Percentiles rank a stretch among this genome's conserved stretches.
Evolutionary conservation across 53 echinoderm and acorn worm genomes (phyloP).

Genomic region (Hippasteria phrygiana): DNA sequence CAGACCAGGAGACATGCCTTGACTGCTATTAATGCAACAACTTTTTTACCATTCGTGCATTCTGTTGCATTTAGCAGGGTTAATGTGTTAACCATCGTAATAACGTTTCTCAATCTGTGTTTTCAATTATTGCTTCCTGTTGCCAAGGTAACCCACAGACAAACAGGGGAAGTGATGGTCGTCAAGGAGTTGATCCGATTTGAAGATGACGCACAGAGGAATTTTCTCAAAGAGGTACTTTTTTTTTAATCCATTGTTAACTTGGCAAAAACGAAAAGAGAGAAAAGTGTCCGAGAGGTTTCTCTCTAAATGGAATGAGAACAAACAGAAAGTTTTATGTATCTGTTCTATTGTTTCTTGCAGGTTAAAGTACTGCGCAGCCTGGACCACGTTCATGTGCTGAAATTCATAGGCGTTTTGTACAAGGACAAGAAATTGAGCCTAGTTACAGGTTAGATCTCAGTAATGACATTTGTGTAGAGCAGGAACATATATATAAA

Average conservation of each 20-base stretch:
- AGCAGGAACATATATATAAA: no score
- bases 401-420: constrained; percentile 96
- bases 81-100: no score
- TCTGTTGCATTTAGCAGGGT: no score
- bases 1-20: no score
- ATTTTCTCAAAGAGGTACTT: constrained; percentile 94
- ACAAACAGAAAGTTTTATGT: background rate
- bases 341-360: background rate
- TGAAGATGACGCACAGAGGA: constrained; percentile 95
- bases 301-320: background rate
- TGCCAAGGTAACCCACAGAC: constrained; percentile 86
- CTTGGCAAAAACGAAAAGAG: background rate
- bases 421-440: constrained; percentile 96
- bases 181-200: constrained; percentile 90
- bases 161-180: constrained; percentile 97
- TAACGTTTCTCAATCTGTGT: background rate
- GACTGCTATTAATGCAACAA: no score
- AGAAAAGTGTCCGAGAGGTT: background rate
- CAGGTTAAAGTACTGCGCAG: constrained; percentile 95
- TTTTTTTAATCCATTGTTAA: no score
- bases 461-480: background rate
- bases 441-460: constrained; percentile 84
- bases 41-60: no score
- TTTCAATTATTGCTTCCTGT: background rate
- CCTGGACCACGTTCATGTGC: constrained; percentile 89